Percentiles rank a stretch among this genome's conserved stretches.
Conservation (phyloP, 2,113 vertebrate species). For the Salminus brasiliensis region DNA sequence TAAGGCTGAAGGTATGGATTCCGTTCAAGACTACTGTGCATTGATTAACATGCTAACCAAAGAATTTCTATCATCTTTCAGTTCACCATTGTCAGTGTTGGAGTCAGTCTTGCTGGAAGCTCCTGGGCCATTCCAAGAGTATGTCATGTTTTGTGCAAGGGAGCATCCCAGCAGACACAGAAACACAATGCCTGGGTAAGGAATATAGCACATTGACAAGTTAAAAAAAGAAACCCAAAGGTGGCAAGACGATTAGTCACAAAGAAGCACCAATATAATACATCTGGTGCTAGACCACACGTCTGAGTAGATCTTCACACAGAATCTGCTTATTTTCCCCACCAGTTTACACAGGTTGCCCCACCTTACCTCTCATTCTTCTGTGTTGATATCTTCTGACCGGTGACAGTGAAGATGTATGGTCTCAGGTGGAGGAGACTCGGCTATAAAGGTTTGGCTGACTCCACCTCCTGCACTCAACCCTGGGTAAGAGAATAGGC, state of each 20-base stretch:
- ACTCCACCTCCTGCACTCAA: conserved; percentile 53
- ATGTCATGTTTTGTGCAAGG: conserved; percentile 18
- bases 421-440: neutral
- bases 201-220: neutral
- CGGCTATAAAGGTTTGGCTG: conserved; percentile 62
- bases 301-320: too few relatives aligned
- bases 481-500: neutral
- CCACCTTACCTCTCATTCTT: conserved; percentile 69
- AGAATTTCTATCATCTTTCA: neutral
- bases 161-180: conserved; percentile 52
- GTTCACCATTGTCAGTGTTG: conserved; percentile 45
- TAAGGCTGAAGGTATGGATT: neutral
- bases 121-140: conserved; percentile 47
- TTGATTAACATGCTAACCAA: neutral
- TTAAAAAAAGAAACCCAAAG: neutral
- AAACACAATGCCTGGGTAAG: conserved; percentile 47
- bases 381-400: conserved; percentile 35
- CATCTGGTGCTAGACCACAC: too few relatives aligned
- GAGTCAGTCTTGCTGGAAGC: neutral
- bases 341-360: neutral
- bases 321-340: neutral
- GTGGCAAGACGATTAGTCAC: too few relatives aligned
- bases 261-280: too few relatives aligned
- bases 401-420: conserved; percentile 24
- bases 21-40: neutral